A percentile compares a stretch with the other conserved stretches of the same genome.
Evolutionary conservation across 2,797 vertebrate genomes (phyloP).

Genomic region (Cossypha niveicapilla): DNA sequence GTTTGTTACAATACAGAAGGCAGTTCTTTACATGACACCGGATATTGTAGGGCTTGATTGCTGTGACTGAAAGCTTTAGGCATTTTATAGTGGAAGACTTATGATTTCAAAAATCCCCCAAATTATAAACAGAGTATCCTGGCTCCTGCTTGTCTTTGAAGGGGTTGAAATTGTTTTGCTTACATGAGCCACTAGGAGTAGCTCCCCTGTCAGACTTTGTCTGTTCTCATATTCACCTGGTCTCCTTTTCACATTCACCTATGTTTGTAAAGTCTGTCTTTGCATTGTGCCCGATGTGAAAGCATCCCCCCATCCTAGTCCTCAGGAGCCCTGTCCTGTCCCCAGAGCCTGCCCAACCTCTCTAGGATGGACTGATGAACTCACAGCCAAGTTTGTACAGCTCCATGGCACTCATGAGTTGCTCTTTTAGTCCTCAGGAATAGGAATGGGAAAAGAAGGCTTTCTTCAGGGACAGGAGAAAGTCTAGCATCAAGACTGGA

Average conservation of each 20-base stretch:
- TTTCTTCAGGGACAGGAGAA: background rate
- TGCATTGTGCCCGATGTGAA: background rate
- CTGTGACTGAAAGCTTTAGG: conserved; percentile 64
- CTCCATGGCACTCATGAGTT: too few species aligned
- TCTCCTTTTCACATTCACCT: background rate
- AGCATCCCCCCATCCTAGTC: background rate
- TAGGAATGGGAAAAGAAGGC: background rate
- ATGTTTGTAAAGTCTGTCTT: background rate
- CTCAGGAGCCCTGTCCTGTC: background rate
- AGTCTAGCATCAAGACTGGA: background rate
- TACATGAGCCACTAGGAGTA: background rate
- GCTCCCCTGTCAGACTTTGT: background rate
- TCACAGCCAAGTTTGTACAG: background rate
- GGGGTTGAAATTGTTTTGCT: conserved; percentile 18
- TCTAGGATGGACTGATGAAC: background rate
- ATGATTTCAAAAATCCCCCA: conserved; percentile 71
- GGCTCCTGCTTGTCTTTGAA: conserved; percentile 52
- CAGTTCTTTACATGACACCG: conserved; percentile 43
- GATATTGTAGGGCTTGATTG: conserved; percentile 57
- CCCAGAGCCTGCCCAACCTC: rapidly evolving
- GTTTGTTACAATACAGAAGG: conserved; percentile 54
- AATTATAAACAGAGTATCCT: conserved; percentile 53
- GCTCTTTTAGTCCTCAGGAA: background rate
- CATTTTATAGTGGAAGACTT: conserved; percentile 68
- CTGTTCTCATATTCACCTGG: background rate